phyloP scores from a whole-genome alignment of 1,140 invertebrate species.

The Magallana angulata region DNA sequence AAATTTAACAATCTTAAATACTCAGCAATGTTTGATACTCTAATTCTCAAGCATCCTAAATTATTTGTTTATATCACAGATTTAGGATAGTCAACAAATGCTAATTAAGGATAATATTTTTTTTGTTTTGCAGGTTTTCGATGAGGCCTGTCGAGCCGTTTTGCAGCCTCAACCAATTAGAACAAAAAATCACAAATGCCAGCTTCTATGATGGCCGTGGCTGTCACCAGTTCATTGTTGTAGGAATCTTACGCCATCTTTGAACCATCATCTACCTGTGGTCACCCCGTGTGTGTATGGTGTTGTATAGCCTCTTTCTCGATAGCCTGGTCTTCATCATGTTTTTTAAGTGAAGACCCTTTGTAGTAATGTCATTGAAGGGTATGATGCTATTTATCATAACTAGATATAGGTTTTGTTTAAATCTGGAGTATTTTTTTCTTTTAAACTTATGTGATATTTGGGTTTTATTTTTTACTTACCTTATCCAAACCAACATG shows the following conservation, averaged over 20 bases:
- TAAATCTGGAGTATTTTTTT: neutral
- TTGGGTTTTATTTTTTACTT: no score
- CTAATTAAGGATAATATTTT: neutral
- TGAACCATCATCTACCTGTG: constrained; percentile 18
- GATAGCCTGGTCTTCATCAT: neutral
- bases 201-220: constrained; percentile 62
- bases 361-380: neutral
- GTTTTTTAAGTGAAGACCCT: neutral
- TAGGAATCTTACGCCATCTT: neutral
- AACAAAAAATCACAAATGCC: constrained; percentile 69
- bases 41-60: no score
- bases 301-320: neutral
- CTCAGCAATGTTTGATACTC: no score
- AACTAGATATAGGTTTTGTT: neutral
- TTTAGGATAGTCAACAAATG: no score
- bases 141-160: constrained; percentile 96
- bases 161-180: constrained; percentile 86
- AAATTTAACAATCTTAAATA: no score
- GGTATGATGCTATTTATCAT: neutral
- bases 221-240: constrained; percentile 17
- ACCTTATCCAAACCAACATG: no score
- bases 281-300: neutral
- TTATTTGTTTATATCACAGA: no score
- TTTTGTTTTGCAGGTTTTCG: constrained; percentile 88
- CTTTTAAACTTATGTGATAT: neutral